phyloP scores from a whole-genome alignment of 2,888 invertebrate species.

The Acanthococcus lagerstroemiae region DNA sequence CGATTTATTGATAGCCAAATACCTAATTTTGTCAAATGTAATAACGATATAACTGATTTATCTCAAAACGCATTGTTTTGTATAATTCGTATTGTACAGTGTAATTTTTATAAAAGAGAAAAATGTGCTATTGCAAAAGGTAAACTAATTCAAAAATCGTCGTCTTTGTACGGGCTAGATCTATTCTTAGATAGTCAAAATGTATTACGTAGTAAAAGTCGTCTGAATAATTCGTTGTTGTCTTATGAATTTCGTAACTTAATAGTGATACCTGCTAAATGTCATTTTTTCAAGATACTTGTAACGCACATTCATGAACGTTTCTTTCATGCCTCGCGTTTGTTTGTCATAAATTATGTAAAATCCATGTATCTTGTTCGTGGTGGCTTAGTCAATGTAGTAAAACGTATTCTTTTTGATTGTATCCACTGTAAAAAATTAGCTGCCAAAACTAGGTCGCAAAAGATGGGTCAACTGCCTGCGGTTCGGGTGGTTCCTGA shows the following conservation, averaged over 20 bases:
- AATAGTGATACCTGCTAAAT: background rate
- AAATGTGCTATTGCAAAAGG: too few species aligned
- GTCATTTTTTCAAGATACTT: background rate
- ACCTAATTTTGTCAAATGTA: too few species aligned
- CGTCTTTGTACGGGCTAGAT: too few species aligned
- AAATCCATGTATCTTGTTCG: background rate
- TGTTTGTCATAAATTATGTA: background rate
- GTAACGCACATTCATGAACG: background rate
- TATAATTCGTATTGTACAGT: too few species aligned
- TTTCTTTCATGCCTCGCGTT: background rate
- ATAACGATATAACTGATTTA: too few species aligned
- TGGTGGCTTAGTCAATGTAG: background rate
- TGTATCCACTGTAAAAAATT: slow-evolving; percentile 34
- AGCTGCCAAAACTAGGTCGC: background rate
- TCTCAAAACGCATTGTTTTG: too few species aligned
- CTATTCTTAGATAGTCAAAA: too few species aligned
- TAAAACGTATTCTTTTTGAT: slow-evolving; percentile 10
- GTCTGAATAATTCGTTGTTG: background rate
- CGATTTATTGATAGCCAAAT: too few species aligned
- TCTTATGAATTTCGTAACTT: background rate
- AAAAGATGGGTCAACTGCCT: slow-evolving; percentile 29
- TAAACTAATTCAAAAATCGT: too few species aligned
- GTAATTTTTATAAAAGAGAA: too few species aligned
- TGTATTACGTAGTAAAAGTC: too few species aligned
- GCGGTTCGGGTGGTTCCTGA: slow-evolving; percentile 5